Conservation (phyloP, 1,140 invertebrate genomes). For the Plutomurus gul region DNA sequence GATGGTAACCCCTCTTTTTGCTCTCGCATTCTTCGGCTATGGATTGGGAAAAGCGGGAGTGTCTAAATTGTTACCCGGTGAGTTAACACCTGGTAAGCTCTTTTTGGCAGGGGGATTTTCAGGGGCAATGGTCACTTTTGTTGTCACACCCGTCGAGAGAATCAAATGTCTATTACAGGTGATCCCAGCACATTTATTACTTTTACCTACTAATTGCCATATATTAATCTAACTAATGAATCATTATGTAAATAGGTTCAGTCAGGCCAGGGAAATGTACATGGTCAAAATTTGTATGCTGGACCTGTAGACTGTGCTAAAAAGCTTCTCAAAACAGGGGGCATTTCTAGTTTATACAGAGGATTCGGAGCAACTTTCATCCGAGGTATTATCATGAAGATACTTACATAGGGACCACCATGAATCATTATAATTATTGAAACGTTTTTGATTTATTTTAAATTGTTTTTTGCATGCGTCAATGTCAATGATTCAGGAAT, state of each 20-base stretch:
- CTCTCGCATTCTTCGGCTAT: constrained; percentile 9
- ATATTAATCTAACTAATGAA: background rate
- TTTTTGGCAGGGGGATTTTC: background rate
- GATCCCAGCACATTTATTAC: background rate
- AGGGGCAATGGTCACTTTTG: constrained; percentile 75
- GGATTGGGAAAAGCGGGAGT: background rate
- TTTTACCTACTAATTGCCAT: background rate
- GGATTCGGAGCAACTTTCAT: constrained; percentile 78
- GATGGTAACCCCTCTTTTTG: constrained; percentile 10
- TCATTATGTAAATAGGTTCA: background rate
- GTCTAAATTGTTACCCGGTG: background rate
- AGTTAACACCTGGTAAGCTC: background rate
- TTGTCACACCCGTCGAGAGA: constrained; percentile 96
- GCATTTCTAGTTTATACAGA: constrained; percentile 89
- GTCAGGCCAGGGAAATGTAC: constrained; percentile 63
- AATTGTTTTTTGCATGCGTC: too few relatives aligned
- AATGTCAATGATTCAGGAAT: background rate
- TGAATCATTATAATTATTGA: too few relatives aligned
- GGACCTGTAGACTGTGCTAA: constrained; percentile 91
- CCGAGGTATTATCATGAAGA: background rate
- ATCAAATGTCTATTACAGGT: constrained; percentile 93
- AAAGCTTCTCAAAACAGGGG: constrained; percentile 89
- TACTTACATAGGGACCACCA: background rate
- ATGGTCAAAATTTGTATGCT: constrained; percentile 75
- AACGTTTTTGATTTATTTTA: too few relatives aligned